These are phyloP conservation scores for Catocala sponsa DNA, from an alignment of 2,888 invertebrate genomes.

Conservation along the genomic window DNA sequence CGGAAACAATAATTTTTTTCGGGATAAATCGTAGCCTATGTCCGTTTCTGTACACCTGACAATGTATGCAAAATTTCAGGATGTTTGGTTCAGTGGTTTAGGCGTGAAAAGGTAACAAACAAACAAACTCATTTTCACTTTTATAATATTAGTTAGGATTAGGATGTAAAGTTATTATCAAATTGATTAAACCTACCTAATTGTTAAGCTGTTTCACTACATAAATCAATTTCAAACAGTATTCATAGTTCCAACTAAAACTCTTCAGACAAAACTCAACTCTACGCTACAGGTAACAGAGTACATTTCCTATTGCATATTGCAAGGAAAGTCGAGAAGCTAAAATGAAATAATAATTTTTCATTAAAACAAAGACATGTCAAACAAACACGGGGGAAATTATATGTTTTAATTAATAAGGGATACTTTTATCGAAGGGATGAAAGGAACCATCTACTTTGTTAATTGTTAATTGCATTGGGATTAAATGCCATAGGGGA, in stretches of 20 bases:
- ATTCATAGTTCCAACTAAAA: constrained; percentile 44
- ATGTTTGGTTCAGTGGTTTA: no score
- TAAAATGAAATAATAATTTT: constrained; percentile 64
- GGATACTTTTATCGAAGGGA: constrained; percentile 36
- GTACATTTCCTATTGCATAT: constrained; percentile 17
- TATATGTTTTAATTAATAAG: constrained; percentile 48
- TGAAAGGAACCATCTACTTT: constrained; percentile 20
- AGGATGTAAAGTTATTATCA: constrained; percentile 24
- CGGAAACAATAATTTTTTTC: no score
- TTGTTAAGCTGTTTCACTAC: constrained; percentile 38
- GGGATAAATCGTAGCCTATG: no score
- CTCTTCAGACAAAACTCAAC: constrained; percentile 8
- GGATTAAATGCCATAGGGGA: constrained; percentile 4
- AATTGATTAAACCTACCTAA: constrained; percentile 36
- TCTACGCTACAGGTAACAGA: fast-evolving
- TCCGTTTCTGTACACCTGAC: no score
- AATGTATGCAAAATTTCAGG: no score
- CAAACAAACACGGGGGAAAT: constrained; percentile 51
- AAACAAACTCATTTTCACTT: no score
- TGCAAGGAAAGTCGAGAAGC: constrained; percentile 40
- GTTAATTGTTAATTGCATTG: constrained; percentile 18
- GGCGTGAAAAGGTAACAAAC: no score
- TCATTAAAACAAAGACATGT: constrained; percentile 71
- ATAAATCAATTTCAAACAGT: constrained; percentile 55
- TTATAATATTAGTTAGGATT: no score